Conservation (phyloP, 2,113 vertebrate genomes). For the Nestor notabilis region DNA sequence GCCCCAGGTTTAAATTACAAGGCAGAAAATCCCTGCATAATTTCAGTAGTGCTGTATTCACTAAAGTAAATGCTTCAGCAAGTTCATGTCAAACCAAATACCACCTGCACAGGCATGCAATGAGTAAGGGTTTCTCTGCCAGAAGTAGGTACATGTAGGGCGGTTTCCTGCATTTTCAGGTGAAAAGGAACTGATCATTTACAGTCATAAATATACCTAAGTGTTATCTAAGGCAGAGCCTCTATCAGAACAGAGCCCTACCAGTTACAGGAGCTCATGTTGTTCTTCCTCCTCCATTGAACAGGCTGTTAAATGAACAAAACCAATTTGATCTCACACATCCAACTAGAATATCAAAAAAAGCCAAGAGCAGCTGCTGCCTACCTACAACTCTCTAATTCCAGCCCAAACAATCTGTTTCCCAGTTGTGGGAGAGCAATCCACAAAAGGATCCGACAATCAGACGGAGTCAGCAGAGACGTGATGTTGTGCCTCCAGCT, state of each 20-base stretch:
- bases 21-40: neutral
- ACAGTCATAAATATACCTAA: neutral
- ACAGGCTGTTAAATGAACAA: conserved; percentile 60
- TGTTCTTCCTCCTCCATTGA: neutral
- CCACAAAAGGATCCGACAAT: conserved; percentile 37
- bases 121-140: neutral
- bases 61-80: neutral
- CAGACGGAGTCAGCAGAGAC: conserved; percentile 46
- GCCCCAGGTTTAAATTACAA: neutral
- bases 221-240: neutral
- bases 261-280: neutral
- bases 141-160: neutral
- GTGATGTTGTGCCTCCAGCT: conserved; percentile 17
- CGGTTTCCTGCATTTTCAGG: neutral
- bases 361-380: conserved; percentile 35
- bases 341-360: conserved; percentile 39
- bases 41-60: neutral
- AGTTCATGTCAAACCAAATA: neutral
- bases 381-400: conserved; percentile 63
- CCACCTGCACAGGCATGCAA: neutral
- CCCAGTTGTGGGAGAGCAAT: conserved; percentile 48
- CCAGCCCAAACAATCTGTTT: conserved; percentile 69
- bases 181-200: neutral
- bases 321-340: conserved; percentile 34
- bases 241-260: neutral